Percentiles rank a stretch among this genome's conserved stretches.
These are phyloP conservation scores for Lithophane socia DNA, from an alignment of 2,888 invertebrate species.

Conservation along the genomic window DNA sequence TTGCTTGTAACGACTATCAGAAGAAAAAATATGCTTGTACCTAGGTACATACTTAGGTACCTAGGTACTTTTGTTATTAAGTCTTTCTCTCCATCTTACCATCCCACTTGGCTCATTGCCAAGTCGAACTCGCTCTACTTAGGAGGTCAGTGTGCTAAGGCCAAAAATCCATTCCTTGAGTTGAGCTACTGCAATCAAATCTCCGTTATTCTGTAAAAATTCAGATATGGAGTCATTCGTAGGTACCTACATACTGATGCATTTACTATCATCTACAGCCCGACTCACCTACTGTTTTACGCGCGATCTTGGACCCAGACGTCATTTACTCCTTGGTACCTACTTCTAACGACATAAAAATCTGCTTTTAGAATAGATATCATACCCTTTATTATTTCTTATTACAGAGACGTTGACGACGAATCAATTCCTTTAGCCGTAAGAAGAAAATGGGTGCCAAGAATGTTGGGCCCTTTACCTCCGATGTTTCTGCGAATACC, in stretches of 20 bases:
- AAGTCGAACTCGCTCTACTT: constrained; percentile 25
- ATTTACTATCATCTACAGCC: background rate
- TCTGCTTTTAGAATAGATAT: background rate
- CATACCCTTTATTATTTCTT: background rate
- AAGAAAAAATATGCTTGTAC: background rate
- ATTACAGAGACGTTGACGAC: constrained; percentile 84
- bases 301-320: background rate
- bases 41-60: background rate
- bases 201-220: background rate
- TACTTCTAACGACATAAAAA: background rate
- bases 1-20: background rate
- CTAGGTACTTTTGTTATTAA: background rate
- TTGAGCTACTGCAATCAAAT: background rate
- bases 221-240: background rate
- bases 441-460: constrained; percentile 94
- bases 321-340: background rate
- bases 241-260: background rate
- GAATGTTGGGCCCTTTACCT: constrained; percentile 94
- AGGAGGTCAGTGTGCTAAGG: constrained; percentile 40
- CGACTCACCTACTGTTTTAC: background rate
- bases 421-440: constrained; percentile 86
- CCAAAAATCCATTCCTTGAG: constrained; percentile 1
- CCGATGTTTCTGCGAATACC: constrained; percentile 94
- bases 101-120: constrained; percentile 31
- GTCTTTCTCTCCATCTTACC: constrained; percentile 12